A percentile compares a stretch with the other conserved stretches of the same genome.
Conservation (phyloP, 2,113 vertebrate species). For the Entomyzon cyanotis region DNA sequence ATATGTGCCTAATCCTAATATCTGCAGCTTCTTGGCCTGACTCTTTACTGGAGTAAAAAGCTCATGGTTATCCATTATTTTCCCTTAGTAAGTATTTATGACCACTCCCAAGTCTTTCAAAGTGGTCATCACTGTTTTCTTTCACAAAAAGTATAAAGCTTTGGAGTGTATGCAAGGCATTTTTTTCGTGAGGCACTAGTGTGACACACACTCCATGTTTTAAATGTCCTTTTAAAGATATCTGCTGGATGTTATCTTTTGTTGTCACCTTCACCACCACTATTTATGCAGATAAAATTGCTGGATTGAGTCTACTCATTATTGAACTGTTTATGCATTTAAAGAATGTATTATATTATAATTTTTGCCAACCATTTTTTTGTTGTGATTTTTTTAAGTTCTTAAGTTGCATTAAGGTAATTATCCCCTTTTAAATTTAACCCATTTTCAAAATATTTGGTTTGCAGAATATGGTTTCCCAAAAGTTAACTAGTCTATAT, state of each 20-base stretch:
- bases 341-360: not conserved
- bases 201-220: not conserved
- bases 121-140: not conserved
- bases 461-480: not conserved
- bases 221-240: not conserved
- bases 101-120: not conserved
- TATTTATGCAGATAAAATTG: not conserved
- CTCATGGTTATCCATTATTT: not conserved
- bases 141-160: not conserved
- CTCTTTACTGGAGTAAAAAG: not conserved
- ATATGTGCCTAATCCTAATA: not conserved
- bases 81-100: not conserved
- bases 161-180: accelerated
- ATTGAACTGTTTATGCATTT: not conserved
- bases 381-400: not conserved
- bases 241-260: not conserved
- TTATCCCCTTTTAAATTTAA: not conserved
- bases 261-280: not conserved
- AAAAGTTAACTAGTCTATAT: not conserved
- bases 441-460: not conserved
- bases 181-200: not conserved
- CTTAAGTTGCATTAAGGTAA: not conserved
- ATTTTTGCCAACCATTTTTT: not conserved
- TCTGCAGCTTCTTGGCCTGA: not conserved
- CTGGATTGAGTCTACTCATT: not conserved